These are phyloP conservation scores for Yasuhikotakia modesta DNA, from an alignment of 2,797 vertebrate genomes.

Conservation along the genomic window DNA sequence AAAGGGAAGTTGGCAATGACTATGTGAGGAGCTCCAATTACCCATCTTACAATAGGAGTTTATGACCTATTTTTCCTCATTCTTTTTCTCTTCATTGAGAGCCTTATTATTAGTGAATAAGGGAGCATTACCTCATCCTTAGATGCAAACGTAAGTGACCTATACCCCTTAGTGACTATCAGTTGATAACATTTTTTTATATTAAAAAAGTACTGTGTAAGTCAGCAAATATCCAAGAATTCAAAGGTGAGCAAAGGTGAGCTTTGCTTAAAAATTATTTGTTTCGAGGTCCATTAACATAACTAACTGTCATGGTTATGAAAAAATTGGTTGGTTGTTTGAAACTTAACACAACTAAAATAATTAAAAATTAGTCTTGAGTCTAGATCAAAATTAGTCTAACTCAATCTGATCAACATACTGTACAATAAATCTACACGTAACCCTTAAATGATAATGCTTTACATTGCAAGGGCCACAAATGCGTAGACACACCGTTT, in stretches of 20 bases:
- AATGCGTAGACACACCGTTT: background rate
- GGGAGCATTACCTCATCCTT: constrained; percentile 72
- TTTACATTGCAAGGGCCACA: background rate
- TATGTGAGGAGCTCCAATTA: constrained; percentile 55
- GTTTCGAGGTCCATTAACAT: too few species aligned
- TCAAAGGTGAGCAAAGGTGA: too few species aligned
- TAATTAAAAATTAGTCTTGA: background rate
- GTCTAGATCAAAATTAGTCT: too few species aligned
- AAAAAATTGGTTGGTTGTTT: too few species aligned
- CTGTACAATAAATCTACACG: background rate
- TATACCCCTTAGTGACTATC: constrained; percentile 50
- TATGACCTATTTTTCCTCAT: constrained; percentile 52
- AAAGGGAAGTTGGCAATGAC: constrained; percentile 54
- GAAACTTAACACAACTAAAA: too few species aligned
- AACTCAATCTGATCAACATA: background rate
- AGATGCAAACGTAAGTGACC: constrained; percentile 63
- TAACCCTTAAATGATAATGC: background rate
- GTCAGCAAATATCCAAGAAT: background rate
- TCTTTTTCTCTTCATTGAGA: constrained; percentile 28
- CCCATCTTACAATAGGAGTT: constrained; percentile 61
- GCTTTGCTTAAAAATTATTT: too few species aligned
- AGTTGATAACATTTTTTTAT: background rate
- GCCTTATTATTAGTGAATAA: constrained; percentile 60
- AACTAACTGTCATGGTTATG: too few species aligned
- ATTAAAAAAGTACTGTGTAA: background rate